Evolutionary conservation across 2,888 invertebrate species (phyloP).

Genomic region (Bombylius major): DNA sequence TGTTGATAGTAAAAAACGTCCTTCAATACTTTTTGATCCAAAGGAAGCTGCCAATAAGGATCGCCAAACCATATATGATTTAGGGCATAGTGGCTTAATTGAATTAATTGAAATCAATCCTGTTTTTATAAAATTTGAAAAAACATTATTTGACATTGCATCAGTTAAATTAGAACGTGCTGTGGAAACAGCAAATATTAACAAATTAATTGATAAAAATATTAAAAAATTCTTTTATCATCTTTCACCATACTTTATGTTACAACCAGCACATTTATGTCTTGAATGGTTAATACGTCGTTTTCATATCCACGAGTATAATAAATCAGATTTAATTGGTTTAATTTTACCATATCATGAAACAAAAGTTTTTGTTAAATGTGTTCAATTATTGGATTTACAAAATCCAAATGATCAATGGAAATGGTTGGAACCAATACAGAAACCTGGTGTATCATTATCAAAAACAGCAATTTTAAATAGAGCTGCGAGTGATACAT

Average conservation of each 20-base stretch:
- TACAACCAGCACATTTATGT: conserved; percentile 72
- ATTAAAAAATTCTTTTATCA: conserved; percentile 68
- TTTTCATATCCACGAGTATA: conserved; percentile 79
- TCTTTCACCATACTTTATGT: conserved; percentile 77
- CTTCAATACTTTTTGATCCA: conserved; percentile 79
- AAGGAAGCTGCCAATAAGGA: conserved; percentile 81
- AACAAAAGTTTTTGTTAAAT: conserved; percentile 72
- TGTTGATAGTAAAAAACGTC: conserved; percentile 52
- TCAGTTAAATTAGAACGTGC: conserved; percentile 71
- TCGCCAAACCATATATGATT: conserved; percentile 70
- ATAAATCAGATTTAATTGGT: conserved; percentile 65
- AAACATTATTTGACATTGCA: conserved; percentile 61
- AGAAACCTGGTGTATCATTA: conserved; percentile 62
- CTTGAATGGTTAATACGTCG: conserved; percentile 91
- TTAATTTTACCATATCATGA: conserved; percentile 87
- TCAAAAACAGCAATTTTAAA: conserved; percentile 59
- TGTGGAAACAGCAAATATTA: conserved; percentile 60
- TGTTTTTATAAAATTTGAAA: conserved; percentile 58
- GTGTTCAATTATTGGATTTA: conserved; percentile 64
- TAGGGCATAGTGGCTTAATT: conserved; percentile 74
- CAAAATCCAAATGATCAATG: conserved; percentile 49
- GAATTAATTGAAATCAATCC: conserved; percentile 65
- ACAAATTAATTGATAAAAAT: conserved; percentile 57
- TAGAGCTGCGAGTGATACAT: conserved; percentile 51
- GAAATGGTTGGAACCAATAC: conserved; percentile 62